Base-by-base conservation (phyloP, 1,140 invertebrate genomes). In the Rhyacophila brunnea region DNA sequence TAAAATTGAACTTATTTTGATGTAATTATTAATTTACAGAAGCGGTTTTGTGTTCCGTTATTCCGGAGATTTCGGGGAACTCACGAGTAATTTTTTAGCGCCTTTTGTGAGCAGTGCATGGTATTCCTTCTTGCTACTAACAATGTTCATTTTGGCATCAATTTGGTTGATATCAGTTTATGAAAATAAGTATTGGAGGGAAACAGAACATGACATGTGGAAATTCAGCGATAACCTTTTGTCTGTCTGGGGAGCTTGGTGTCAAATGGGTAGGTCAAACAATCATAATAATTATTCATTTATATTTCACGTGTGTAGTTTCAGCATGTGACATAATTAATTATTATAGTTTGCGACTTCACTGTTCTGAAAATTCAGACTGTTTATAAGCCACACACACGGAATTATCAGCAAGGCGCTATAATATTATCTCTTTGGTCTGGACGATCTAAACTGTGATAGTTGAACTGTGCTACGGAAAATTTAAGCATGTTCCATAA, bases 211-310 rank as follows among this genome's bases (percentile, higher is more conserved):
- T 20, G 46, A 28, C 7, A 42, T 43, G n/a, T 65, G 54, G 58
- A 58, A 23, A 32, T 45, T 60, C 15, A 61, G 63, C 14, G 63
- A 65, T 42, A 65, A 51, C 32, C 38, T 65, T 49, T 44, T 65
- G 36, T 61, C 63, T 10, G 54, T 65, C n/a, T 53, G 53, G 14
- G 58, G 53, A 23, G 58, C 63, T 6, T 61, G 58, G 48, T 65
- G 63, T 55, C 63, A 64, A 56, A 64, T 64, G 62, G 62, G 62
- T 64, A 35, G 53, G 32, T 46, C n/a, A n/a, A n/a, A n/a, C n/a
- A n/a, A n/a, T n/a, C n/a, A n/a, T n/a, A n/a, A n/a, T n/a, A n/a
- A n/a, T n/a, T n/a, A n/a, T n/a, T n/a, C n/a, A n/a, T n/a, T n/a
- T n/a, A n/a, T n/a, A n/a, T n/a, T n/a, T n/a, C n/a, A n/a, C n/a